phyloP scores from a whole-genome alignment of 2,113 vertebrate genomes.

The Donacobius atricapilla region DNA sequence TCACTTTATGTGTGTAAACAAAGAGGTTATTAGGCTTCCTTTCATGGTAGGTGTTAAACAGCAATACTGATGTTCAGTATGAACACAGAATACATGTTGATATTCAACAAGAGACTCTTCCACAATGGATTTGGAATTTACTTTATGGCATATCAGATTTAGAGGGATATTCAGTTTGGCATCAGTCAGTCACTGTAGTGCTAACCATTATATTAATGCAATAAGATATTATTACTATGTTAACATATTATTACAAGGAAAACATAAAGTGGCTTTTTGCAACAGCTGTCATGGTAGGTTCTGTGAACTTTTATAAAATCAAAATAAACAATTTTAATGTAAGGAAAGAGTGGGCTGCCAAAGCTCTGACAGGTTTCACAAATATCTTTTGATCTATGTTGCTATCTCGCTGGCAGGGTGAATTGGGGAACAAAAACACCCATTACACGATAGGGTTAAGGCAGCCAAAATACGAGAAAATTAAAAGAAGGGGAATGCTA shows the following conservation, averaged over 20 bases:
- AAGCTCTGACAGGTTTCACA: not conserved
- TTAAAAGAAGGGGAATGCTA: not conserved
- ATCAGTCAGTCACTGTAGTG: not conserved
- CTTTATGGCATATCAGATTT: not conserved
- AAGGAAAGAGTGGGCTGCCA: not conserved
- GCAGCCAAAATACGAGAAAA: not conserved
- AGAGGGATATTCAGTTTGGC: not conserved
- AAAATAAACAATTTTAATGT: conserved; percentile 3
- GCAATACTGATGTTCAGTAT: not conserved
- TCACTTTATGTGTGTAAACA: not conserved
- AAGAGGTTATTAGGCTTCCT: not conserved
- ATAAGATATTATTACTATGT: not conserved
- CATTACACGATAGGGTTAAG: not conserved
- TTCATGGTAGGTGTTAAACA: not conserved
- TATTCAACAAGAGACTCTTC: not conserved
- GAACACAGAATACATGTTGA: not conserved
- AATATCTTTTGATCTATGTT: not conserved
- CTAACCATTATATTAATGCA: not conserved
- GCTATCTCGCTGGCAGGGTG: not conserved
- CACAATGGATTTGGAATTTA: not conserved
- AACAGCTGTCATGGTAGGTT: not conserved
- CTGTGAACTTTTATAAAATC: conserved; percentile 44
- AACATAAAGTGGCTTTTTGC: conserved; percentile 14
- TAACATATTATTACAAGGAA: conserved; percentile 16
- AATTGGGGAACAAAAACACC: not conserved